These are phyloP conservation scores for Carettochelys insculpta DNA, from an alignment of 2,113 vertebrate genomes.

Conservation along the genomic window DNA sequence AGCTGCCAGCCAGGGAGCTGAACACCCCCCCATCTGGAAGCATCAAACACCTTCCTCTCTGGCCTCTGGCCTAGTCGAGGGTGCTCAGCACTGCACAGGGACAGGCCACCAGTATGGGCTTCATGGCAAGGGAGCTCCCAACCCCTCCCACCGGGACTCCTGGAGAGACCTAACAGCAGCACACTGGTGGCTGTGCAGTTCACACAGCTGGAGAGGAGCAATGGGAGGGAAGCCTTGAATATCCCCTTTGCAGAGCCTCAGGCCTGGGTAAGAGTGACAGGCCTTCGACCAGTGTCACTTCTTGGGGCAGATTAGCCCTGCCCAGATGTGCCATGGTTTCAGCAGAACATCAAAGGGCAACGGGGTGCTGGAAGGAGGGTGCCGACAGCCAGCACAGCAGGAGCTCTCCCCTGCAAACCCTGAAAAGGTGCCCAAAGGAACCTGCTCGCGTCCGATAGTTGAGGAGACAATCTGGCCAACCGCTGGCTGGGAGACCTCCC, in stretches of 20 bases:
- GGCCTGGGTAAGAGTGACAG: neutral
- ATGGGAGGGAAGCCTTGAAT: neutral
- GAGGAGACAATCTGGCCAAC: neutral
- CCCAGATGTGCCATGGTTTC: neutral
- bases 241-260: neutral
- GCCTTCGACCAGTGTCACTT: neutral
- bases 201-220: neutral
- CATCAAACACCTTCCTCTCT: neutral
- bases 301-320: neutral
- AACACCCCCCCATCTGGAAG: neutral
- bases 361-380: no score
- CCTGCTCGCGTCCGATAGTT: neutral
- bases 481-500: neutral
- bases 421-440: neutral
- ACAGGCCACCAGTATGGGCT: neutral
- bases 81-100: neutral
- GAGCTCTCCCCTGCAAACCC: neutral
- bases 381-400: no score
- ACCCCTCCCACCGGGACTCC: no score
- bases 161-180: neutral
- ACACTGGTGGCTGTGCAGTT: neutral
- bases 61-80: neutral
- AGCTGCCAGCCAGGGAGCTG: neutral
- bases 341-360: neutral
- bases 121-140: no score